Evolutionary conservation across 35 echinoderm and acorn worm species (phyloP), one percentile per base, ranked within the genome.

Genomic region (Apostichopus japonicus): DNA sequence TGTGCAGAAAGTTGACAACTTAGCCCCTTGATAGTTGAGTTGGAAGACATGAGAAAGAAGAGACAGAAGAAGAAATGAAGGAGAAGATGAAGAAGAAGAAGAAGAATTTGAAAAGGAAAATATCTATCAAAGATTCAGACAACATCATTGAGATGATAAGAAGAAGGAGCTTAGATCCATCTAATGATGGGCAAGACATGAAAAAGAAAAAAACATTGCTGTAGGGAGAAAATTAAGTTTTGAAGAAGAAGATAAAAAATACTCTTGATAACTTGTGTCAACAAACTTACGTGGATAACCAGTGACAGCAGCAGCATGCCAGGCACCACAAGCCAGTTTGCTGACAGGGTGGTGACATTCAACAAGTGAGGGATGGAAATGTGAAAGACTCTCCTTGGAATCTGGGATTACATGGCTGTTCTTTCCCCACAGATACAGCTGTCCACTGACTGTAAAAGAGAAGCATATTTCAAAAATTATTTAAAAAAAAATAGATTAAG

Each of bases 401-500:
- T 14, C 58, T 80, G 4, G 91, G 10, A 99, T 94, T 7, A 94
- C 91, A 27, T 99, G 95, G 83, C 88, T 95, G 78, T 92, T 99
- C 81, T 93, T 99, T 58, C 97, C 97, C 97, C 97, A 99, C 97
- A 99, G 96, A 73, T 90, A 95, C 53, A 99, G 73, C 22, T 84
- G 22, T 17, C 95, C 97, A 93, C 94, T 92, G 21, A 80, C 97
- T 99, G 95, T 77, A 19, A 25, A 44, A 90, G 27, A 33, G 27
- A 33, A 33, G 27, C 27, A 33, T 33, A 33, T 33, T 33, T 33
- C 27, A 33, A 33, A 33, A 33, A 33, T 33, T 33, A 33, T 1
- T 33, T 1, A 33, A 33, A 33, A 33, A 33, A 33, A 33, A 1
- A 33, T 33, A 33, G 0, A 33, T 33, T 33, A 33, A 1, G 1